Conservation (phyloP, 1,140 invertebrate species). For the Neodiprion fabricii region DNA sequence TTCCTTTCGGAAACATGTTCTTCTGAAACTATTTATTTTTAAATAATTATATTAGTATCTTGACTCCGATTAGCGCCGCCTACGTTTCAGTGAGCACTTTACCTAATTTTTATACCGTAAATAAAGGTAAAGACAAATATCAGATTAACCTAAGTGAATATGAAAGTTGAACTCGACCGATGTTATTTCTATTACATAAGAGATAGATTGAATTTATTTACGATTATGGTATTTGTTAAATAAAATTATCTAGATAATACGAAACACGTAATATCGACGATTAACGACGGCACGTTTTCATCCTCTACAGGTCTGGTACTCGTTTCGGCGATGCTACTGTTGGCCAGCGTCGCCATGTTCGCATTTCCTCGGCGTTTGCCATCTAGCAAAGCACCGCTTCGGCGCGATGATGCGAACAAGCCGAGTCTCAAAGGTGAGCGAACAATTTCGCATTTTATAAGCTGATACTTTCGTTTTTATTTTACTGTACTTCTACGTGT, state of each 20-base stretch:
- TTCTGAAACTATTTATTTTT: no score
- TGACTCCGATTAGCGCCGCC: no score
- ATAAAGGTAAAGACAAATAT: no score
- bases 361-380: slow-evolving; percentile 79
- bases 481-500: slow-evolving; percentile 40
- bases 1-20: no score
- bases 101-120: no score
- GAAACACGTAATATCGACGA: no score
- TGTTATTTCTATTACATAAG: neutral
- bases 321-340: slow-evolving; percentile 78
- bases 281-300: slow-evolving; percentile 18
- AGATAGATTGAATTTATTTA: no score
- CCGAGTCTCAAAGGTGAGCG: slow-evolving; percentile 65
- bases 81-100: no score
- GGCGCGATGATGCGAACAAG: slow-evolving; percentile 61
- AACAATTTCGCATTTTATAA: neutral
- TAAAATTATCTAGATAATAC: no score
- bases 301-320: slow-evolving; percentile 72
- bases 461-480: neutral
- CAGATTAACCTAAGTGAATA: neutral
- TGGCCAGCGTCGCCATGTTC: slow-evolving; percentile 87
- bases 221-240: no score
- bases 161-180: slow-evolving; percentile 9
- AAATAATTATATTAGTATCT: no score
- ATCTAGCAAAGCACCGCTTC: slow-evolving; percentile 57